Percentiles rank a stretch among this genome's conserved stretches.
phyloP scores from a whole-genome alignment of 1,140 invertebrate genomes.

The Uloborus diversus region DNA sequence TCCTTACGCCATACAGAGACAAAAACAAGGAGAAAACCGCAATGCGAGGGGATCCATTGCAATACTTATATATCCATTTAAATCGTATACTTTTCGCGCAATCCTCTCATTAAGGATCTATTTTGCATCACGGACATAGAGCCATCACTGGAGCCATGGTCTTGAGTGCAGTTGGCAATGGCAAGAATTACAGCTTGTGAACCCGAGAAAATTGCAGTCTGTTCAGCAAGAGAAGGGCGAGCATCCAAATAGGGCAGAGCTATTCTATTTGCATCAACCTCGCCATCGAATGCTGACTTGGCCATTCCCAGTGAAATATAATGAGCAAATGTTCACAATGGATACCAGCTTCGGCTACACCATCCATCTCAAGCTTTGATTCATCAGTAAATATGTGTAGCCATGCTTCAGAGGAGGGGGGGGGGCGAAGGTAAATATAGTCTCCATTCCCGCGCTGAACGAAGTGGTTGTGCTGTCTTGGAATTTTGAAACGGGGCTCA shows the following conservation, averaged over 20 bases:
- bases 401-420: background rate
- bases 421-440: background rate
- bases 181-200: no score
- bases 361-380: background rate
- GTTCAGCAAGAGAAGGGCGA: background rate
- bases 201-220: no score
- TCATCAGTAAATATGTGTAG: background rate
- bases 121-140: no score
- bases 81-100: no score
- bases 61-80: no score
- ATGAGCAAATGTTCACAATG: background rate
- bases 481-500: background rate
- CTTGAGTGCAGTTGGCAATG: no score
- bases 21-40: no score
- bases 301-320: background rate
- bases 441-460: background rate
- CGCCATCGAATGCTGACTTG: constrained; percentile 1
- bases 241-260: constrained; percentile 4
- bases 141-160: no score
- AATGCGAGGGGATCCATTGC: no score
- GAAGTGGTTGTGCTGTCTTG: background rate
- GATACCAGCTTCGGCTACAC: background rate
- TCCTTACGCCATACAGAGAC: no score
- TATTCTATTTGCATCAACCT: constrained; percentile 8
- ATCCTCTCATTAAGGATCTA: no score